These are phyloP conservation scores for Belonocnema kinseyi DNA, from an alignment of 1,140 invertebrate genomes.

Conservation along the genomic window DNA sequence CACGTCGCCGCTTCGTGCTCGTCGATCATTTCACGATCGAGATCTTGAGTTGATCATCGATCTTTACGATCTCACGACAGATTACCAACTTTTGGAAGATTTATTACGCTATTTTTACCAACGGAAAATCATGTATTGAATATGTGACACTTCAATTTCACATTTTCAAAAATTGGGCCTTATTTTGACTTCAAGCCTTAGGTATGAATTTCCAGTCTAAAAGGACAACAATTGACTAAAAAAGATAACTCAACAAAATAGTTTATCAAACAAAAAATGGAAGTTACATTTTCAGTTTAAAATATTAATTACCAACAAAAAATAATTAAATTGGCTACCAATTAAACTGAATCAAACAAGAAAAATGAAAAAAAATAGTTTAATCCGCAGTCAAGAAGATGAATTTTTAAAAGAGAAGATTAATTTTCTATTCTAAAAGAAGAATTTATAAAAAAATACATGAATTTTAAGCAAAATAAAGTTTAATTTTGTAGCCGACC, in stretches of 20 bases:
- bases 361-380: background rate
- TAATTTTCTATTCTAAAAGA: no score
- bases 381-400: background rate
- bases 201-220: no score
- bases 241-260: no score
- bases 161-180: background rate
- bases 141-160: background rate
- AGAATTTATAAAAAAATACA: no score
- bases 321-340: background rate
- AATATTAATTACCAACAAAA: no score
- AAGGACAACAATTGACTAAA: no score
- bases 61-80: background rate
- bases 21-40: conserved; percentile 16
- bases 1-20: background rate
- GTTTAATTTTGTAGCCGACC: no score
- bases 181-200: background rate
- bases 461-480: no score
- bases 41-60: background rate
- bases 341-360: background rate
- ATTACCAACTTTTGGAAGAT: background rate
- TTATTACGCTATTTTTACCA: background rate
- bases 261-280: no score
- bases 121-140: background rate
- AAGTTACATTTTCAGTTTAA: no score
- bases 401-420: no score